Evolutionary conservation across 2,797 vertebrate genomes (phyloP).

Genomic region (Phalanger gymnotis): DNA sequence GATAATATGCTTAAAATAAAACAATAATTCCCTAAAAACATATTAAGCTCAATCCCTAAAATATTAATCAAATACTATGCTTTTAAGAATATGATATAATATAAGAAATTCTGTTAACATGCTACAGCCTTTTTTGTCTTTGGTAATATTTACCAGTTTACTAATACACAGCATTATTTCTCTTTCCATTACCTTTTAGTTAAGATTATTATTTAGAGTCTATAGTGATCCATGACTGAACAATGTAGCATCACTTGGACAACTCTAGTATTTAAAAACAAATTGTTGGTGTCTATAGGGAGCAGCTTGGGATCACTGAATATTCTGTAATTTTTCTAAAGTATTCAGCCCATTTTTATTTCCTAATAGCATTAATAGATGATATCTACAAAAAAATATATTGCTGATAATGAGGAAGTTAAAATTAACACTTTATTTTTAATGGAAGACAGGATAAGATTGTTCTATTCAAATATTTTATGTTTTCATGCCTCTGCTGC

Average conservation of each 20-base stretch:
- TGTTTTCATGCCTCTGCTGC: neutral
- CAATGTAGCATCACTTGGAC: neutral
- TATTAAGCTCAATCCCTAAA: slow-evolving; percentile 5
- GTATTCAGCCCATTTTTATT: neutral
- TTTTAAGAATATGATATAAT: neutral
- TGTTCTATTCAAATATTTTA: neutral
- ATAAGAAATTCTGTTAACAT: neutral
- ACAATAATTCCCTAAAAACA: neutral
- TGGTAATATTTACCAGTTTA: neutral
- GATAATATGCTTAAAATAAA: slow-evolving; percentile 24
- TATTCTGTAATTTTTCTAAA: neutral
- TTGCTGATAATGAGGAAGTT: neutral
- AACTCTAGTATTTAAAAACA: neutral
- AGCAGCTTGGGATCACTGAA: neutral
- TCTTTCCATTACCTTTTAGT: neutral
- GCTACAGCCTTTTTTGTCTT: neutral
- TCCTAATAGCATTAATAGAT: neutral
- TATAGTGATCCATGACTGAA: neutral
- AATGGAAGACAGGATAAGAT: neutral
- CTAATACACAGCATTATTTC: neutral
- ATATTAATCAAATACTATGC: neutral
- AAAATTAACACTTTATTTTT: neutral
- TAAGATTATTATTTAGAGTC: neutral
- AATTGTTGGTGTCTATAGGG: neutral
- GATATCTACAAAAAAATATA: neutral